Evolutionary conservation across 1,140 invertebrate genomes (phyloP), one percentile per base, ranked within the genome.

Genomic region (Drosophila bocki): DNA sequence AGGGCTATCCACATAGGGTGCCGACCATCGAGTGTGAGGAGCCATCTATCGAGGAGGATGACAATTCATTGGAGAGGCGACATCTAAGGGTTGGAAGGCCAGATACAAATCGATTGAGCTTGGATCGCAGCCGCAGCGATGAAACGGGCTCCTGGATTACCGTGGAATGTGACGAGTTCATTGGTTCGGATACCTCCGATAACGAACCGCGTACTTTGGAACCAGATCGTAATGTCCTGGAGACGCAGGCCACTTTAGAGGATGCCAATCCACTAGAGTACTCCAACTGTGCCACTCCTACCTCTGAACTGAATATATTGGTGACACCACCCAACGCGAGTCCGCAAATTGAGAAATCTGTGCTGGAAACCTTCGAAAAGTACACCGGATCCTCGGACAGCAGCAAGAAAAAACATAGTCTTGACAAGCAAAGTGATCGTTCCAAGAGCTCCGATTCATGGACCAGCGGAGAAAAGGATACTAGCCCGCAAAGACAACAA

Each of bases 371-470:
- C 0, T 87, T 93, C 50, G 83, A 91, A 42, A 92, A 91, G 35
- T 84, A 91, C 13, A 90, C 80, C 1, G 41, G 63, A 1, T 78
- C 75, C 3, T 75, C 76, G 17, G 86, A 92, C 11, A 75, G 41
- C 41, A 86, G 19, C 37, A 91, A 83, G 62, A 91, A 84, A 91
- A 70, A 94, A 82, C 83, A 93, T 93, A 93, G 91, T 93, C 74
- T 94, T n/a, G 86, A 95, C 15, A 95, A 95, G 88, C 92, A 95
- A 59, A 95, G 94, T 74, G 95, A 95, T 82, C 94, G 95, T 70
- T 96, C 95, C 0, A 93, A 94, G 84, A 95, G 95, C 74, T 95
- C 95, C 7, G 95, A 96, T 80, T 95, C 94, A 9, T 95, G 94
- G 94, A 95, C 94, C 1, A 95, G 94, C 79, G 93, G 94, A 51